Evolutionary conservation across 2,797 vertebrate genomes (phyloP).

Genomic region (Brachymystax lenok): DNA sequence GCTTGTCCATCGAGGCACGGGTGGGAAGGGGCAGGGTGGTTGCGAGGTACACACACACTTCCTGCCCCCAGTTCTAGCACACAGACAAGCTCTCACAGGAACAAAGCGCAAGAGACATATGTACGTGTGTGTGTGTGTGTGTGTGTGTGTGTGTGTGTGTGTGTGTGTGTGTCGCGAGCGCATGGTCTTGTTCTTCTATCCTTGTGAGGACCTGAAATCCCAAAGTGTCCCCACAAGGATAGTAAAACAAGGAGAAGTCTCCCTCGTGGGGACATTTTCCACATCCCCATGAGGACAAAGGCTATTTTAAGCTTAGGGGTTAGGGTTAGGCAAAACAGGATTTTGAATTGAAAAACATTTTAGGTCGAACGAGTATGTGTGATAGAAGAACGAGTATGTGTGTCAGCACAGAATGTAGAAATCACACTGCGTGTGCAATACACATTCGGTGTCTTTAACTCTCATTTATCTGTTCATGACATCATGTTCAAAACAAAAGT

Average conservation of each 20-base stretch:
- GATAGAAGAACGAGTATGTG: neutral
- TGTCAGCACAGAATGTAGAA: conserved; percentile 58
- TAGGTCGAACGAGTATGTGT: neutral
- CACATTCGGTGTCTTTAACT: no score
- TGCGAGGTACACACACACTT: conserved; percentile 56
- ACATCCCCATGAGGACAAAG: no score
- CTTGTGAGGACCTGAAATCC: no score
- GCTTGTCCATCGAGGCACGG: conserved; percentile 40
- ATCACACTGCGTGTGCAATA: conserved; percentile 27
- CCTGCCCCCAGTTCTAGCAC: conserved; percentile 61
- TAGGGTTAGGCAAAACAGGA: no score
- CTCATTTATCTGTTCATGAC: neutral
- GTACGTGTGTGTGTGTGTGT: no score
- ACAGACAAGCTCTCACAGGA: conserved; percentile 67
- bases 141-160: no score
- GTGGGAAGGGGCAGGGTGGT: conserved; percentile 14
- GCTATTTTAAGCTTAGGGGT: no score
- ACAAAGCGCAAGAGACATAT: conserved; percentile 55
- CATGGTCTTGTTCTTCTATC: neutral
- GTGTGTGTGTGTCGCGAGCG: no score
- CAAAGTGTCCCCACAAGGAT: no score
- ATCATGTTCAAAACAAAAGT: neutral
- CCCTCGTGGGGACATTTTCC: no score
- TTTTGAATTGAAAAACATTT: no score
- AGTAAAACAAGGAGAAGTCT: no score